Conservation (phyloP, 2,888 invertebrate genomes). For the Anarsia innoxiella region DNA sequence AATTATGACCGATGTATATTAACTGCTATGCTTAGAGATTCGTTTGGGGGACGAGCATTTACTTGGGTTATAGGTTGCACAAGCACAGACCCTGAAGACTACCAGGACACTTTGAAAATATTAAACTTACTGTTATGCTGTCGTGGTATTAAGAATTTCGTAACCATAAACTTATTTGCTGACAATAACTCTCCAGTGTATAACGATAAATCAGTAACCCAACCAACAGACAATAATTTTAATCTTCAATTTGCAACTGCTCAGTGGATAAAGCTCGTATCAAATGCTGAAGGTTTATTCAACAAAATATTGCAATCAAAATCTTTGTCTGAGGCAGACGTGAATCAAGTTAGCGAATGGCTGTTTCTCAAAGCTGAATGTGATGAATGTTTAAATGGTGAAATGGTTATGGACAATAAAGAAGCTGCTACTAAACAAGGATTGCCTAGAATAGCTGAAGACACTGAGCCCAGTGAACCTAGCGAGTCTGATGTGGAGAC, state of each 20-base stretch:
- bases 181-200: slow-evolving; percentile 77
- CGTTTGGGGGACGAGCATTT: slow-evolving; percentile 84
- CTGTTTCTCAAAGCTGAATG: slow-evolving; percentile 90
- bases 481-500: slow-evolving; percentile 78
- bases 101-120: slow-evolving; percentile 81
- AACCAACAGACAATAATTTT: slow-evolving; percentile 66
- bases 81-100: slow-evolving; percentile 80
- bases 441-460: slow-evolving; percentile 66
- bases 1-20: slow-evolving; percentile 80
- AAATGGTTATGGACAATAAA: slow-evolving; percentile 63
- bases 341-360: slow-evolving; percentile 86
- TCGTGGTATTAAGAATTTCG: slow-evolving; percentile 81
- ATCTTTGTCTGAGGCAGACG: slow-evolving; percentile 80
- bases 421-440: slow-evolving; percentile 59
- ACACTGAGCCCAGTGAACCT: slow-evolving; percentile 75
- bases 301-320: slow-evolving; percentile 82
- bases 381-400: slow-evolving; percentile 84
- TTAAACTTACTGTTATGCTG: slow-evolving; percentile 80
- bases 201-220: slow-evolving; percentile 47
- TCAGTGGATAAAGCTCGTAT: slow-evolving; percentile 87
- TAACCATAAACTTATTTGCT: slow-evolving; percentile 81
- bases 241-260: slow-evolving; percentile 88
- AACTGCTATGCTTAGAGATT: slow-evolving; percentile 81
- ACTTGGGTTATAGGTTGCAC: slow-evolving; percentile 83
- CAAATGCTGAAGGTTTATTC: slow-evolving; percentile 89